Evolutionary conservation across 2,113 vertebrate genomes (phyloP), one percentile per base, ranked within the genome.

Genomic region (Oryzias woworae): DNA sequence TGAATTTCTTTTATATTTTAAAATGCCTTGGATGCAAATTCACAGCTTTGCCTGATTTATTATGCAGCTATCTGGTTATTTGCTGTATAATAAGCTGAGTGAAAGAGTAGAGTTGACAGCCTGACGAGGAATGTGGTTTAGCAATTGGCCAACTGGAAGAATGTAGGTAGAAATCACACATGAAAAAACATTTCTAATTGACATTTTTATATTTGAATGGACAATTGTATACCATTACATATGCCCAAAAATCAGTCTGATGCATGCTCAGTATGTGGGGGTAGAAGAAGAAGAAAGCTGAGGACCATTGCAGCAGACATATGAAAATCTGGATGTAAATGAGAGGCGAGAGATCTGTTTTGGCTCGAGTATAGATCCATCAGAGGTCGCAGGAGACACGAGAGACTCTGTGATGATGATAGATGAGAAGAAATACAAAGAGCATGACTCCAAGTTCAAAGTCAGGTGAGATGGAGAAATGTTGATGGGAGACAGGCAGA

Each of bases 361-460:
- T 68, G 63, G 67, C 67, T 62, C 49, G 60, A 49, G 52, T 78
- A 78, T 55, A 53, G 62, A 74, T 70, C 73, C 54, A 65, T 77
- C 53, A 49, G 61, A 48, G 61, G 78, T 78, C 73, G 71, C 61
- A 7, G 23, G 24, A 67, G 59, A n/a, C 51, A 61, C 53, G 43
- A 4, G 53, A 53, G 77, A 6, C 26, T 28, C 26, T 80, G 46
- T 6, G 70, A 80, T 49, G 47, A 64, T 76, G 81, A 81, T 69
- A 49, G 67, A 87, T 76, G 62, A 64, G 58, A 63, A 70, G 45
- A 59, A 73, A 68, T 70, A 77, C 54, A 77, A 58, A 73, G 53
- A 80, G 65, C 64, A 47, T 14, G 49, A 47, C 23, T 70, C 20
- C 43, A 62, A 76, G 82, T 76, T 85, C 72, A 88, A 79, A 82